phyloP scores from a whole-genome alignment of 2,888 invertebrate species.

The Heliconius cydno region DNA sequence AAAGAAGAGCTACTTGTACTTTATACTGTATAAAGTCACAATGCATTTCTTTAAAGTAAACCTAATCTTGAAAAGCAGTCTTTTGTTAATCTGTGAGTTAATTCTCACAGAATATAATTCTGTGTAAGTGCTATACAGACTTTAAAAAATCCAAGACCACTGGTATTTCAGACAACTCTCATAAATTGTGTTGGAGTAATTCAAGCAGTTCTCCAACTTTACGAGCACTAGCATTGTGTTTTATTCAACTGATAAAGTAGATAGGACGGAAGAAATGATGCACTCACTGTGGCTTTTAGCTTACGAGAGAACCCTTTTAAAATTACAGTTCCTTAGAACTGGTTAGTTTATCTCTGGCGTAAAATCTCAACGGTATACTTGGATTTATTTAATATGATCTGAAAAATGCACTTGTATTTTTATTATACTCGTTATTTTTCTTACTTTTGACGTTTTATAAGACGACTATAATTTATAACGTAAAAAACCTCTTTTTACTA shows the following conservation, averaged over 20 bases:
- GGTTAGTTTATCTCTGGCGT: constrained; percentile 20
- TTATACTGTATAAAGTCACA: background rate
- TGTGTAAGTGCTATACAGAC: background rate
- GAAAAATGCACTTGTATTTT: background rate
- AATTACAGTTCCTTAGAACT: constrained; percentile 36
- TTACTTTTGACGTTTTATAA: background rate
- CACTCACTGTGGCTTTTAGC: constrained; percentile 43
- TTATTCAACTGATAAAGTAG: constrained; percentile 44
- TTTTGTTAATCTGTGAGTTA: constrained; percentile 6
- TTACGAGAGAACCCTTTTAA: constrained; percentile 44
- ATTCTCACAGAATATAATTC: background rate
- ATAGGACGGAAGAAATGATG: constrained; percentile 41
- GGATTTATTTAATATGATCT: background rate
- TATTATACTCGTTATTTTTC: background rate
- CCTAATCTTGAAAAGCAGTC: background rate
- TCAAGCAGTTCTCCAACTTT: constrained; percentile 36
- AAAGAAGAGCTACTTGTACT: background rate
- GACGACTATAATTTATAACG: background rate
- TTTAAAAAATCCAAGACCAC: constrained; percentile 16
- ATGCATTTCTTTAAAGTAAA: background rate
- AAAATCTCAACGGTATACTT: background rate
- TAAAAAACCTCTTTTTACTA: background rate
- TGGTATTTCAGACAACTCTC: constrained; percentile 31
- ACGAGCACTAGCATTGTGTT: constrained; percentile 37
- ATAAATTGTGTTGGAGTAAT: constrained; percentile 41